Evolutionary conservation across 1,140 invertebrate species (phyloP).

Genomic region (Aphidius ervi): DNA sequence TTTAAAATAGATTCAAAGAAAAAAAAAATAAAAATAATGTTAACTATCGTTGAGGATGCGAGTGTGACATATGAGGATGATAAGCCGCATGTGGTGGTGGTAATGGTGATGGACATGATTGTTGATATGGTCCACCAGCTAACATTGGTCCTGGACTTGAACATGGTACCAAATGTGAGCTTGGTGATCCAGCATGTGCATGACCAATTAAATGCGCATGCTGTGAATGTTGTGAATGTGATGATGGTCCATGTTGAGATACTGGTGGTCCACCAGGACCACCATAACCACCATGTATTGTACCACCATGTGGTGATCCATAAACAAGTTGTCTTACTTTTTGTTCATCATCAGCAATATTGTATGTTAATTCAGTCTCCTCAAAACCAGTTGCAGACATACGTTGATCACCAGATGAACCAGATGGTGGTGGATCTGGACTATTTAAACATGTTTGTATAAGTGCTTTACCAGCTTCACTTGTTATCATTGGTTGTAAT

Average conservation of each 20-base stretch:
- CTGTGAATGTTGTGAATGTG: slow-evolving; percentile 57
- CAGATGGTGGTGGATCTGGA: slow-evolving; percentile 83
- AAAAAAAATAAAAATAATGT: not conserved
- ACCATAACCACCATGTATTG: slow-evolving; percentile 55
- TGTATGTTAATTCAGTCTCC: slow-evolving; percentile 96
- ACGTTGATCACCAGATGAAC: slow-evolving; percentile 75
- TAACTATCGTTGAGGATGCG: slow-evolving; percentile 69
- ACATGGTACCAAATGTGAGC: slow-evolving; percentile 61
- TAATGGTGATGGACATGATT: slow-evolving; percentile 59
- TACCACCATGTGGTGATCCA: slow-evolving; percentile 64
- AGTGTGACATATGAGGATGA: slow-evolving; percentile 61
- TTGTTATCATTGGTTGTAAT: slow-evolving; percentile 99
- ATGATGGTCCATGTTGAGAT: slow-evolving; percentile 62
- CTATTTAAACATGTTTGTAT: slow-evolving; percentile 99
- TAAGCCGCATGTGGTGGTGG: slow-evolving; percentile 56
- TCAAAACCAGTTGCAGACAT: slow-evolving; percentile 99
- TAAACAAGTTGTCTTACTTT: slow-evolving; percentile 95
- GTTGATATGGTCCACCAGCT: slow-evolving; percentile 54
- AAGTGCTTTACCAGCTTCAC: slow-evolving; percentile 95
- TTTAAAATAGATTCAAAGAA: not conserved
- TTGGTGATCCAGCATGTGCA: slow-evolving; percentile 58
- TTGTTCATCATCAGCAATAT: slow-evolving; percentile 89
- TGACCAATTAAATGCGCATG: slow-evolving; percentile 58
- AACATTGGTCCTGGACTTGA: slow-evolving; percentile 56
- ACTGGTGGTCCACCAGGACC: slow-evolving; percentile 48